phyloP scores from a whole-genome alignment of 92 coral and sea anemone species.

The Epizoanthus scotinus region DNA sequence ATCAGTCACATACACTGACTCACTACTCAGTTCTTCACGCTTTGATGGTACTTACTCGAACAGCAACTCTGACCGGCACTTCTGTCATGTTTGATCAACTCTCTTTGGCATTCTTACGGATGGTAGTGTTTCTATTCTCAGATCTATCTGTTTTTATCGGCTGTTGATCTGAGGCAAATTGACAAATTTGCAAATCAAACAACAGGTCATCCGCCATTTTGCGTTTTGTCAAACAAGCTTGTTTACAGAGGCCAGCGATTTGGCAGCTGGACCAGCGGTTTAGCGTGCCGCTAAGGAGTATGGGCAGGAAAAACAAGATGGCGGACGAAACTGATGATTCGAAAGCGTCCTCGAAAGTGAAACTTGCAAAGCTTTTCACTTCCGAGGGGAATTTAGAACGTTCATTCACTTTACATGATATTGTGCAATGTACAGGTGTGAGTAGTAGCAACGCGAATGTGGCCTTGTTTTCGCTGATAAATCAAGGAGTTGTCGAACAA shows the following conservation, averaged over 20 bases:
- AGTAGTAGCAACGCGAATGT: constrained; percentile 27
- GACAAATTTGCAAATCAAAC: not conserved
- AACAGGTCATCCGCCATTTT: not conserved
- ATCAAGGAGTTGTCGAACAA: constrained; percentile 28
- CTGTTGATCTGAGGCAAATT: not conserved
- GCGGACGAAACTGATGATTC: constrained; percentile 33
- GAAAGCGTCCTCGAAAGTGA: constrained; percentile 41
- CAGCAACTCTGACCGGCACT: constrained; percentile 96
- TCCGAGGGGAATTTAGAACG: constrained; percentile 41
- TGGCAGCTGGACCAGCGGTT: constrained; percentile 23
- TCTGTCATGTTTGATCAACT: constrained; percentile 68
- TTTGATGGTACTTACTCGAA: constrained; percentile 86
- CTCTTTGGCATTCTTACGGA: not conserved
- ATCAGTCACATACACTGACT: too few species aligned
- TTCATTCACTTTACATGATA: constrained; percentile 31
- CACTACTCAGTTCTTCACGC: too few species aligned
- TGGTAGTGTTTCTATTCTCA: not conserved
- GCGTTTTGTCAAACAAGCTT: constrained; percentile 10
- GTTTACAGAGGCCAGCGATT: constrained; percentile 41
- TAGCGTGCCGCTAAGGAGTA: not conserved
- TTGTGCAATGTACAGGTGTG: constrained; percentile 30
- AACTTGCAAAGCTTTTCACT: constrained; percentile 38
- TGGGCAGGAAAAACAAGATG: constrained; percentile 35
- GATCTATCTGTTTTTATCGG: not conserved
- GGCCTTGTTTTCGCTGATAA: constrained; percentile 37